Conservation (phyloP, 2,113 vertebrate species). For the Zeus faber region DNA sequence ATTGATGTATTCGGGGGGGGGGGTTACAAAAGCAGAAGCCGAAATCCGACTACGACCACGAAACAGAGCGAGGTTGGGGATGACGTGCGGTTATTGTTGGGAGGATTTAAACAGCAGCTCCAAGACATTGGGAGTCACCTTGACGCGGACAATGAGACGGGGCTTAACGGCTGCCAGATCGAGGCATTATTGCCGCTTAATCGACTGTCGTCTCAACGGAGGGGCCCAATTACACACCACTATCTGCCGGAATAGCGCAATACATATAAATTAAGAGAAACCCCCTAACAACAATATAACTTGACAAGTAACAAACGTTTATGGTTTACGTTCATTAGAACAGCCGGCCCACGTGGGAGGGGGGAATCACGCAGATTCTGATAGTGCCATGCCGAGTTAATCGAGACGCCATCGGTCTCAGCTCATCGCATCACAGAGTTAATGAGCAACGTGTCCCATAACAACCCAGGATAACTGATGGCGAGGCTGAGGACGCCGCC, state of each 20-base stretch:
- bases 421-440: neutral
- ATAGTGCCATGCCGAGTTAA: neutral
- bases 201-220: constrained; percentile 26
- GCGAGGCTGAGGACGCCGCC: too few species aligned
- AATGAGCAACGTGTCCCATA: too few species aligned
- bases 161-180: constrained; percentile 44
- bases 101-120: constrained; percentile 42
- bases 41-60: neutral
- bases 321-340: neutral
- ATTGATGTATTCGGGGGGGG: neutral
- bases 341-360: neutral
- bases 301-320: neutral
- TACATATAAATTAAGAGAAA: neutral
- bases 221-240: constrained; percentile 38
- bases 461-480: too few species aligned
- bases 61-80: neutral
- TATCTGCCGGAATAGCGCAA: constrained; percentile 15
- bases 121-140: constrained; percentile 49
- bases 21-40: constrained; percentile 9
- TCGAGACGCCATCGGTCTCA: neutral
- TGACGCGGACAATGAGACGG: constrained; percentile 43
- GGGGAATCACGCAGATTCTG: too few species aligned
- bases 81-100: constrained; percentile 24
- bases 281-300: neutral
- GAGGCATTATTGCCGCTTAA: constrained; percentile 32